Evolutionary conservation across 2,797 vertebrate species (phyloP), one percentile per base, ranked within the genome.

Genomic region (Potorous gilbertii): DNA sequence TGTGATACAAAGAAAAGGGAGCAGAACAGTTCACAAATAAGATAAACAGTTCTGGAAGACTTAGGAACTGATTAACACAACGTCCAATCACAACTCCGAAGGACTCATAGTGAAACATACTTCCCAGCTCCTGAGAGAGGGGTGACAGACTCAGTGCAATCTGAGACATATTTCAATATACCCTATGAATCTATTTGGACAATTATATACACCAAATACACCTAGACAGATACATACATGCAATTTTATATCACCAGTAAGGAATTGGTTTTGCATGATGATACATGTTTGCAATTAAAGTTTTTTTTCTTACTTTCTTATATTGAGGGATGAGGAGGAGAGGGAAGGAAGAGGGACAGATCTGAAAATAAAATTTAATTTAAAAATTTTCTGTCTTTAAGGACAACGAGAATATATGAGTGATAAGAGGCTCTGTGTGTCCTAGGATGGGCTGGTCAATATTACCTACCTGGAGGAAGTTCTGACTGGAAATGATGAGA

Each of bases 401-500:
- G 93, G 24, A 93, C 16, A 18, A 56, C 91, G 59, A 90, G 55
- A 28, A 55, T 0, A 11, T 8, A 50, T 74, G 8, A 34, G 31
- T 31, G 8, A 0, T 0, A 0, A 13, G 21, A 28, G 74, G 12
- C 29, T 92, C 31, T 50, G 50, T 1, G 92, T 10, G 16, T 87
- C 92, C 24, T 34, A 31, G 87, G 0, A 50, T 3, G 12, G 56
- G 11, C 0, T 55, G 87, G 29, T 4, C 28, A 10, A 3, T 55
- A 92, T 14, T 1, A 31, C 91, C 97, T 97, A 99, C 99, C 99
- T 99, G 99, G 94, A 99, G 98, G 97, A 99, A 99, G 98, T 99
- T 99, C 98, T 99, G 99, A 98, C 99, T 99, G 98, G 99, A 99
- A 98, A 99, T 99, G 97, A 99, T 99, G 95, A 99, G 99, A 55